Evolutionary conservation across 1,140 invertebrate species (phyloP).

Genomic region (Sycophila sp.): DNA sequence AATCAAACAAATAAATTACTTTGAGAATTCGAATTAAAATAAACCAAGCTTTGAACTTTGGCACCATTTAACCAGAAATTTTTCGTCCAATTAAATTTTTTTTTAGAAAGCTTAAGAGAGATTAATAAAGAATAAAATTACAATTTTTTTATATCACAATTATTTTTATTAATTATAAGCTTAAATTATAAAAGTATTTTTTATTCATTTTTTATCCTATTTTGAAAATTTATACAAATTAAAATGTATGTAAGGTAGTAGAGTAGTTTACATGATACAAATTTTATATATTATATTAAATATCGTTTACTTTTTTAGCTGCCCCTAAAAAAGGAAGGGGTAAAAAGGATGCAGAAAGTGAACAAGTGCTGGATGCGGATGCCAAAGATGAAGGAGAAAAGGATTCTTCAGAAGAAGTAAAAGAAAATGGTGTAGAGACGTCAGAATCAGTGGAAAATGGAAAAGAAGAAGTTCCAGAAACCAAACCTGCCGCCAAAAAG

Average conservation of each 20-base stretch:
- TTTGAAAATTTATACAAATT: too few relatives aligned
- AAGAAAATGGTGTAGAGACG: conserved; percentile 30
- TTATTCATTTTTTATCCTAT: too few relatives aligned
- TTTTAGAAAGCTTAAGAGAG: too few relatives aligned
- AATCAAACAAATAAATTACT: too few relatives aligned
- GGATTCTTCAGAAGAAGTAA: conserved; percentile 11
- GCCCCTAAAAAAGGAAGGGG: conserved; percentile 36
- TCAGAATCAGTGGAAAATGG: conserved; percentile 26
- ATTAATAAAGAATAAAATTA: too few relatives aligned
- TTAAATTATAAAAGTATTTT: neutral
- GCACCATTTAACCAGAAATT: too few relatives aligned
- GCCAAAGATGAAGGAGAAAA: conserved; percentile 21
- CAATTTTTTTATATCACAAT: neutral
- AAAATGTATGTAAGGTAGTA: too few relatives aligned
- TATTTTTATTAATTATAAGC: neutral
- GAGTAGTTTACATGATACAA: too few relatives aligned
- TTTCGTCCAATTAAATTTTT: too few relatives aligned
- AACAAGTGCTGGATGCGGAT: conserved; percentile 14
- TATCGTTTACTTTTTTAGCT: conserved; percentile 18
- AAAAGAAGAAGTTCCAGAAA: conserved; percentile 20
- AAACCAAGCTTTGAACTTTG: too few relatives aligned
- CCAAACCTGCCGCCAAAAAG: conserved; percentile 12
- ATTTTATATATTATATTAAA: too few relatives aligned
- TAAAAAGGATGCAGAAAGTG: conserved; percentile 34
- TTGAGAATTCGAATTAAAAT: too few relatives aligned